phyloP scores from a whole-genome alignment of 1,140 invertebrate genomes.

The Dysdera silvatica region DNA sequence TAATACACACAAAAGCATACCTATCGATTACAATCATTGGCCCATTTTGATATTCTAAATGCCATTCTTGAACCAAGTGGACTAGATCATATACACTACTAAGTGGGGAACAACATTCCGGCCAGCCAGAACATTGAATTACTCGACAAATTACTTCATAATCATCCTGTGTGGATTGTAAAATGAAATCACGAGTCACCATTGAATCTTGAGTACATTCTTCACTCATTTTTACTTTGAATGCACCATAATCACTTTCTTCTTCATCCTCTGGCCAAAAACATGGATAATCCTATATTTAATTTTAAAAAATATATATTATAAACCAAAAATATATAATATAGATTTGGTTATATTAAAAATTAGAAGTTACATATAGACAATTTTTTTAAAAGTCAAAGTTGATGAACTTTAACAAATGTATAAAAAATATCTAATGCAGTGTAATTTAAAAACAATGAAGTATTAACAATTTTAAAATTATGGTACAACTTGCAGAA shows the following conservation, averaged over 20 bases:
- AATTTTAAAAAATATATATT: no score
- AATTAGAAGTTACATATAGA: no score
- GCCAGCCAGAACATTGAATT: slow-evolving; percentile 73
- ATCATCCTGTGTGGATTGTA: slow-evolving; percentile 65
- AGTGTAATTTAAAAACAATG: neutral
- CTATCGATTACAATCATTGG: slow-evolving; percentile 87
- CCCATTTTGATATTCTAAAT: slow-evolving; percentile 76
- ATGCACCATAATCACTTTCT: slow-evolving; percentile 67
- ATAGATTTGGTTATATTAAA: no score
- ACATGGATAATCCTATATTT: slow-evolving; percentile 59
- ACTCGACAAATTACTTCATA: slow-evolving; percentile 84
- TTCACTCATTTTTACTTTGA: slow-evolving; percentile 65
- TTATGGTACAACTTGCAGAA: no score
- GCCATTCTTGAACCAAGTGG: slow-evolving; percentile 63
- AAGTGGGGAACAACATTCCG: slow-evolving; percentile 52
- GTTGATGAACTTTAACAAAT: neutral
- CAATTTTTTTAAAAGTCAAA: no score
- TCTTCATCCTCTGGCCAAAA: slow-evolving; percentile 77
- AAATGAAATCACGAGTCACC: slow-evolving; percentile 43
- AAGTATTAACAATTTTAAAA: neutral
- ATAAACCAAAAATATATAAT: no score
- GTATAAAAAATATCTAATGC: neutral
- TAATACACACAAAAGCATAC: slow-evolving; percentile 49
- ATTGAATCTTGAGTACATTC: slow-evolving; percentile 42
- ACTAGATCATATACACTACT: slow-evolving; percentile 60